Conservation (phyloP, 2,113 vertebrate genomes). For the Nestor notabilis region DNA sequence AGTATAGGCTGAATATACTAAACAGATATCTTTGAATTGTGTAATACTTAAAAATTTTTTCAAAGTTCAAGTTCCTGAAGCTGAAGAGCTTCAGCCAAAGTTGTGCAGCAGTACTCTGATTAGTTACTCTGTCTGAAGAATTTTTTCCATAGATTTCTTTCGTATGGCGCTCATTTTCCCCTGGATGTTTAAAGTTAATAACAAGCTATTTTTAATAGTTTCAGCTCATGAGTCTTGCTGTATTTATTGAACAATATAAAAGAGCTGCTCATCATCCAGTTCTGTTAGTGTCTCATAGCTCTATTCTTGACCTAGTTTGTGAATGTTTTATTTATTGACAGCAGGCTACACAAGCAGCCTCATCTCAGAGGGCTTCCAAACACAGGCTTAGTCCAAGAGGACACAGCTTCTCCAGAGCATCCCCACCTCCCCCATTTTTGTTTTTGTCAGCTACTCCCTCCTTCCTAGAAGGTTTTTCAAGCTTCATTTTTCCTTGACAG, state of each 20-base stretch:
- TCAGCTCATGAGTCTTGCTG: background rate
- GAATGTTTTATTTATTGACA: conserved; percentile 27
- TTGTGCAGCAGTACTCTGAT: background rate
- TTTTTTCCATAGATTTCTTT: background rate
- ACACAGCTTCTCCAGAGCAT: background rate
- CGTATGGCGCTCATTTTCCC: background rate
- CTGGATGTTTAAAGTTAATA: background rate
- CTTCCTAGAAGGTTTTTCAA: background rate
- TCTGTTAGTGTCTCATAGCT: conserved; percentile 36
- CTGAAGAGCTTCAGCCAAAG: background rate
- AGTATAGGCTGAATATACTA: background rate
- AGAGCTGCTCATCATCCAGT: conserved; percentile 10
- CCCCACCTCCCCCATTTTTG: background rate
- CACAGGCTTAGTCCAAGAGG: background rate
- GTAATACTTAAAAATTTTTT: background rate
- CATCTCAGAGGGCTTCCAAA: background rate
- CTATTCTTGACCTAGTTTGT: conserved; percentile 52
- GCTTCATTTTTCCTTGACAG: background rate
- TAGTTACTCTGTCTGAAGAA: background rate
- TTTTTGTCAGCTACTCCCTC: background rate
- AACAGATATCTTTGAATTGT: background rate
- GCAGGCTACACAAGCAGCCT: background rate
- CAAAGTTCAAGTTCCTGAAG: background rate
- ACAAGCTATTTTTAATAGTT: conserved; percentile 15
- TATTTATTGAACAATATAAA: conserved; percentile 35